Conservation (phyloP, 2,888 invertebrate genomes). For the Cryptops parisi region DNA sequence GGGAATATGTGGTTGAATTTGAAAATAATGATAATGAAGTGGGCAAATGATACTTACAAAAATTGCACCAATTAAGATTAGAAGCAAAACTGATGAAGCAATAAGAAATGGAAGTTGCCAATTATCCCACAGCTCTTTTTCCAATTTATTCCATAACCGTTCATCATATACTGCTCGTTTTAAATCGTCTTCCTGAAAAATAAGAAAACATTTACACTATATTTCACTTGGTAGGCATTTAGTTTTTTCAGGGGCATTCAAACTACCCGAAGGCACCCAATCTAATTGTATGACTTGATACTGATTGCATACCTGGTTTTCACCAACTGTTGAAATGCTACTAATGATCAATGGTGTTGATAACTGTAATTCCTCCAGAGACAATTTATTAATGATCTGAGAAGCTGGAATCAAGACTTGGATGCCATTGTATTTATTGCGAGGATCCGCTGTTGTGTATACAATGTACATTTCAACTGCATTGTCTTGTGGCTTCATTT, state of each 20-base stretch:
- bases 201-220: too few species aligned
- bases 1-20: background rate
- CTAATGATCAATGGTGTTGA: too few species aligned
- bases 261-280: too few species aligned
- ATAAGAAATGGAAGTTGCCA: slow-evolving; percentile 18
- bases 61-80: slow-evolving; percentile 15
- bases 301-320: too few species aligned
- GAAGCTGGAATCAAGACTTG: slow-evolving; percentile 16
- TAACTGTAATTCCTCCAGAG: slow-evolving; percentile 11
- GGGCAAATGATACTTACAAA: too few species aligned
- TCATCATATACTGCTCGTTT: slow-evolving; percentile 14
- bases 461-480: slow-evolving; percentile 16
- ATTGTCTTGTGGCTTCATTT: too few species aligned
- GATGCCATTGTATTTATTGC: slow-evolving; percentile 12
- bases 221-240: too few species aligned
- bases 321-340: too few species aligned
- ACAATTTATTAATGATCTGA: slow-evolving; percentile 14
- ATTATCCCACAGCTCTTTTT: slow-evolving; percentile 18
- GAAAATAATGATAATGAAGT: too few species aligned
- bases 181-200: slow-evolving; percentile 14
- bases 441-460: slow-evolving; percentile 15
- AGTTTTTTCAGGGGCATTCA: too few species aligned
- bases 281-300: too few species aligned
- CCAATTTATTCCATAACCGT: slow-evolving; percentile 17
- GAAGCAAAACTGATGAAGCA: slow-evolving; percentile 15